Percentiles rank a stretch among this genome's conserved stretches.
These are phyloP conservation scores for Phaethornis superciliosus DNA, from an alignment of 2,113 vertebrate genomes.

Conservation along the genomic window DNA sequence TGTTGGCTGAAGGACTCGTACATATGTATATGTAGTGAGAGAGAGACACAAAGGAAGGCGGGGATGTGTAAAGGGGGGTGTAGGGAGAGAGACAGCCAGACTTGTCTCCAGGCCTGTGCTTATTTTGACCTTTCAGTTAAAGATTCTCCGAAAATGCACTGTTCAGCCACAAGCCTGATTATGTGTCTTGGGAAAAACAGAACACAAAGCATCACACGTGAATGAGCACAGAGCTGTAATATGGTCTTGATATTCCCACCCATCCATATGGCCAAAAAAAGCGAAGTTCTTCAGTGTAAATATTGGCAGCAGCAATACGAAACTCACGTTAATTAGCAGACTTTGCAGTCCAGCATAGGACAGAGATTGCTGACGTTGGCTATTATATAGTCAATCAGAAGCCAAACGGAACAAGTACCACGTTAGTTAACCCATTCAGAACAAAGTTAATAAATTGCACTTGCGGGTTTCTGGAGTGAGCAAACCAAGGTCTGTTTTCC, in stretches of 20 bases:
- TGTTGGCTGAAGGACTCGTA: neutral
- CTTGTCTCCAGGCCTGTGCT: conserved; percentile 10
- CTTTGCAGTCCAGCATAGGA: conserved; percentile 28
- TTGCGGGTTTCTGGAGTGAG: neutral
- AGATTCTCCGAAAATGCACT: conserved; percentile 25
- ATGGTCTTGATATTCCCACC: conserved; percentile 38
- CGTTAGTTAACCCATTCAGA: neutral
- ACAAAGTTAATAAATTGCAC: conserved; percentile 43
- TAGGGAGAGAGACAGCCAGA: neutral
- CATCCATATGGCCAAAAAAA: conserved; percentile 47
- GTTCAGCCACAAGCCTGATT: conserved; percentile 28
- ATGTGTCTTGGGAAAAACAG: conserved; percentile 50
- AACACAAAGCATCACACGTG: conserved; percentile 47
- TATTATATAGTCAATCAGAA: conserved; percentile 28
- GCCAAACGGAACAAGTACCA: conserved; percentile 1
- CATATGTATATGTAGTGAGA: conserved; percentile 1
- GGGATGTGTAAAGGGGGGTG: neutral
- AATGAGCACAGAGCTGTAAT: conserved; percentile 20
- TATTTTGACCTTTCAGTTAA: conserved; percentile 58
- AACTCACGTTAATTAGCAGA: conserved; percentile 50
- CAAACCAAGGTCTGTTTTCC: conserved; percentile 12
- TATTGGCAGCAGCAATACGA: conserved; percentile 17
- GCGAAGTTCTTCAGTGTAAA: neutral
- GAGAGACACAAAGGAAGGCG: conserved; percentile 12
- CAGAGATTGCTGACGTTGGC: conserved; percentile 6